A percentile compares a stretch with the other conserved stretches of the same genome.
phyloP scores from a whole-genome alignment of 2,113 vertebrate genomes.

The Gopherus flavomarginatus region DNA sequence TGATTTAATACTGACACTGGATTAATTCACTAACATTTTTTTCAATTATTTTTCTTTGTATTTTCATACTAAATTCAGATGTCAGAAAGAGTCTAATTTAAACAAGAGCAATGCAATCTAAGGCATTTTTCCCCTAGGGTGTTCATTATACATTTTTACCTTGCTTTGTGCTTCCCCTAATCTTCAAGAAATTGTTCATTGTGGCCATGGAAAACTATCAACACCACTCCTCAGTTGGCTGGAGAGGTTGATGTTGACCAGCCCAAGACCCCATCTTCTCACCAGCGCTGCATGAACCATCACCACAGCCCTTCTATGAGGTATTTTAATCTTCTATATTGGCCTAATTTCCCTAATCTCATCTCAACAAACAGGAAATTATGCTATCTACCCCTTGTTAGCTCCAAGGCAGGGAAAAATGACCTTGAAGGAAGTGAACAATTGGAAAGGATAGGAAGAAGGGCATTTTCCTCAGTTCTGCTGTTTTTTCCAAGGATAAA shows the following conservation, averaged over 20 bases:
- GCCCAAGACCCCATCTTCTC: neutral
- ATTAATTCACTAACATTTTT: neutral
- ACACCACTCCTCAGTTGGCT: neutral
- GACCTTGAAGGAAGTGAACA: neutral
- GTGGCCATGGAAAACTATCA: neutral
- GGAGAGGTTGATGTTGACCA: neutral
- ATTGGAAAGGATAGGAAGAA: neutral
- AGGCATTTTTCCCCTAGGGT: neutral
- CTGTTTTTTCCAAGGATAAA: neutral
- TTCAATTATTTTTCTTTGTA: neutral
- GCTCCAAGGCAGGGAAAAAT: neutral
- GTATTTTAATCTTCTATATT: neutral
- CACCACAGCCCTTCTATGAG: rapidly evolving
- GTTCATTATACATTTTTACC: neutral
- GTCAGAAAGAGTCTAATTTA: neutral
- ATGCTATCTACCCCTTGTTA: neutral
- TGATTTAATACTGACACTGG: neutral
- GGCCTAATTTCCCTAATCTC: neutral
- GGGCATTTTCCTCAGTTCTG: neutral
- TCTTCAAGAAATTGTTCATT: neutral
- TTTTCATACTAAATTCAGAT: neutral
- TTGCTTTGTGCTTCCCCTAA: neutral
- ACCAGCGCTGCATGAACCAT: neutral
- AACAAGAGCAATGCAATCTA: neutral
- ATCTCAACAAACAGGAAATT: neutral